These are phyloP conservation scores for Luidia sarsii DNA, from an alignment of 53 echinoderm and acorn worm genomes.

Conservation along the genomic window DNA sequence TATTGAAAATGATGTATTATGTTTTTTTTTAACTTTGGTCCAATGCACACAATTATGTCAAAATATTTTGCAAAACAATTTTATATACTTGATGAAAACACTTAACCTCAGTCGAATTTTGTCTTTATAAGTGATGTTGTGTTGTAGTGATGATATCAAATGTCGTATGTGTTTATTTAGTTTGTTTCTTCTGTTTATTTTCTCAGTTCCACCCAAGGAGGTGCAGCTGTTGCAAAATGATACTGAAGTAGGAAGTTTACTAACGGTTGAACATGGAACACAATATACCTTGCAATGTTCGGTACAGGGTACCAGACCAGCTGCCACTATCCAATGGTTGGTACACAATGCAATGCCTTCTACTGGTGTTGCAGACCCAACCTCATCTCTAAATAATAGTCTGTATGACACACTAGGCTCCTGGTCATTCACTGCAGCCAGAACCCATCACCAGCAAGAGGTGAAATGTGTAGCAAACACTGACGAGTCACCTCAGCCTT, in stretches of 20 bases:
- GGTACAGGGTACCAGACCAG: constrained; percentile 42
- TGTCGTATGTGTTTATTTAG: no score
- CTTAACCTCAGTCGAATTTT: no score
- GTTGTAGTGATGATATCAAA: no score
- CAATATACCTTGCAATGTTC: constrained; percentile 8
- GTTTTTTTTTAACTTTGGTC: no score
- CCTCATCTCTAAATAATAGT: background rate
- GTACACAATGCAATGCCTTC: background rate
- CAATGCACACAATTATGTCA: no score
- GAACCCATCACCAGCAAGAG: background rate
- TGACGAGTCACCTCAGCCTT: background rate
- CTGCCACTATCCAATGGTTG: constrained; percentile 32
- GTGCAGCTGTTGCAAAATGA: background rate
- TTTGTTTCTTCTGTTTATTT: background rate
- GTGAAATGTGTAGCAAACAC: constrained; percentile 14
- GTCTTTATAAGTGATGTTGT: no score
- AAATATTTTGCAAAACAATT: no score
- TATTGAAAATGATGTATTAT: no score
- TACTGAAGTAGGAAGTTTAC: background rate
- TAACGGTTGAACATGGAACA: background rate
- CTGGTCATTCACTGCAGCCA: constrained; percentile 7
- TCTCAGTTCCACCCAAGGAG: background rate
- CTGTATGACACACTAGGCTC: background rate
- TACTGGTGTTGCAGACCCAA: background rate
- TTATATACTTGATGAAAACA: no score